Percentiles rank a stretch among this genome's conserved stretches.
Conservation (phyloP, 2,113 vertebrate species). For the Ochotona princeps region DNA sequence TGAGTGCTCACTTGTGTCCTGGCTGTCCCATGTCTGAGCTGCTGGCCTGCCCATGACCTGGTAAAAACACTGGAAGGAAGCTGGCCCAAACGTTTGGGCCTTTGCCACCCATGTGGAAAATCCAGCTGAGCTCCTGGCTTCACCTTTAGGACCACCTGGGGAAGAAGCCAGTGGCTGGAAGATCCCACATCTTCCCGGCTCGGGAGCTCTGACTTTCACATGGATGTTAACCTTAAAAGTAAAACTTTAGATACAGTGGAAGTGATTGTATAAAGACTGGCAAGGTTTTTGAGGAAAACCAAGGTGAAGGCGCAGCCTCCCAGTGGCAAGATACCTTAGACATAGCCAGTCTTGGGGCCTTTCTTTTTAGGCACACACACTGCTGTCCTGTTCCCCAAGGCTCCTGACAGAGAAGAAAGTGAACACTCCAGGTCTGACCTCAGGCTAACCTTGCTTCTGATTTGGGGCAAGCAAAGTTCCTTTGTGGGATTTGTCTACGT, state of each 20-base stretch:
- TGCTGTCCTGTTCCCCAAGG: neutral
- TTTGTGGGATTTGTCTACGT: neutral
- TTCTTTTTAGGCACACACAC: neutral
- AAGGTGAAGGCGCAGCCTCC: neutral
- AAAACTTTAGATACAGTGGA: neutral
- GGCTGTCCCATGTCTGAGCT: too few relatives aligned
- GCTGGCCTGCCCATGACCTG: too few relatives aligned
- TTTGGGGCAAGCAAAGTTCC: slow-evolving; percentile 6
- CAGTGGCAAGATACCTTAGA: too few relatives aligned
- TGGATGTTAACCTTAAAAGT: neutral
- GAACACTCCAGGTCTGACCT: neutral
- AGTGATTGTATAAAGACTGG: neutral
- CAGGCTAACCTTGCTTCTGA: slow-evolving; percentile 8
- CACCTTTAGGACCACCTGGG: too few relatives aligned
- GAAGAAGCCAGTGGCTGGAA: too few relatives aligned
- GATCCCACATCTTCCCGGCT: too few relatives aligned
- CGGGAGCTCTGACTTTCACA: too few relatives aligned
- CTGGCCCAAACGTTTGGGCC: too few relatives aligned
- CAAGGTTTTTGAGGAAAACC: neutral
- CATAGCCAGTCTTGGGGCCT: neutral
- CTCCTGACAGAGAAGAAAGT: neutral
- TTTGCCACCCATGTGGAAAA: too few relatives aligned
- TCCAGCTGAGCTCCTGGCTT: too few relatives aligned
- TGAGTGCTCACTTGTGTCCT: too few relatives aligned
- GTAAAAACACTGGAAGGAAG: too few relatives aligned